phyloP scores from a whole-genome alignment of 2,888 invertebrate species.

The Netelia inedita region DNA sequence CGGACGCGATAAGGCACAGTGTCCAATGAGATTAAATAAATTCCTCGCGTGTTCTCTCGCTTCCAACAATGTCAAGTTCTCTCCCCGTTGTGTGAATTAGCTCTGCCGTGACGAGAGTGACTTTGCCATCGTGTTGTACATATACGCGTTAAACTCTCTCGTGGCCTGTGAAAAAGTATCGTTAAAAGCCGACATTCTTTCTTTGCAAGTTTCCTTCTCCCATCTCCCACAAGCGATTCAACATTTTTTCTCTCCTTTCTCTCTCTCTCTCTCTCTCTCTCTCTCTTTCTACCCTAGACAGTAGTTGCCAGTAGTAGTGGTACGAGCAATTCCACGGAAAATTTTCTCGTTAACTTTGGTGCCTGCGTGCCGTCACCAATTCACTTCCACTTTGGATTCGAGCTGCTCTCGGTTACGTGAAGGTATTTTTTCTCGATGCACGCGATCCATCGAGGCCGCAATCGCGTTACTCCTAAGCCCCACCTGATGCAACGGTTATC shows the following conservation, averaged over 20 bases:
- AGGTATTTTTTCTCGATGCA: conserved; percentile 48
- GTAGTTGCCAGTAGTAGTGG: not conserved
- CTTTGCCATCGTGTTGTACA: conserved; percentile 22
- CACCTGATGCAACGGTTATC: conserved; percentile 4
- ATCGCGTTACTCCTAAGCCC: conserved; percentile 3
- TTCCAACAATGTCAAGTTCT: conserved; percentile 59
- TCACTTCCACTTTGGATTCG: conserved; percentile 42
- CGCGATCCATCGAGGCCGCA: conserved; percentile 25
- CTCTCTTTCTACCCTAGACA: not conserved
- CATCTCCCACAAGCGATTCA: conserved; percentile 45
- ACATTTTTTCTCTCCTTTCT: conserved; percentile 3
- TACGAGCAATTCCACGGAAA: conserved; percentile 8
- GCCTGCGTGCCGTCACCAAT: conserved; percentile 54
- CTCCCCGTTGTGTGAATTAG: conserved; percentile 40
- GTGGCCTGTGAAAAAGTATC: conserved; percentile 31
- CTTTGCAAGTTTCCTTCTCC: conserved; percentile 28
- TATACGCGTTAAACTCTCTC: conserved; percentile 22
- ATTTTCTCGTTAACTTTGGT: conserved; percentile 46
- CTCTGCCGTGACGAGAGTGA: conserved; percentile 57
- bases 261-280: not conserved
- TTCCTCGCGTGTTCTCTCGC: conserved; percentile 59
- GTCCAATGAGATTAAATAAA: conserved; percentile 51
- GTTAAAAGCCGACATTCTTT: conserved; percentile 54
- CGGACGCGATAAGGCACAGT: conserved; percentile 4
- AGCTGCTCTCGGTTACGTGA: conserved; percentile 45